Base-by-base conservation (phyloP, 2,797 vertebrate species). In the Urosaurus nigricauda region DNA sequence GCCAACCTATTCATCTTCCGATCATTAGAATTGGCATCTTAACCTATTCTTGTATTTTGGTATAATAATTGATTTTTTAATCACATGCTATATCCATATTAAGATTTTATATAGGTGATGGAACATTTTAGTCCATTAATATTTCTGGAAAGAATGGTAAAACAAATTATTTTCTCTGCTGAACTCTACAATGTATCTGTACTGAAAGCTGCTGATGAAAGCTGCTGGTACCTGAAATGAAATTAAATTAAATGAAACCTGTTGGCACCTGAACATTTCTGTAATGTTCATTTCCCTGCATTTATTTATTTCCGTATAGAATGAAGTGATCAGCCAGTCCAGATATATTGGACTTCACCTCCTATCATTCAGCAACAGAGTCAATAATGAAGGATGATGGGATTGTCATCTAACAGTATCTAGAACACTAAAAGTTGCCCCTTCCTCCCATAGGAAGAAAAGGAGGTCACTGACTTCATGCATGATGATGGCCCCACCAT, bases 1-100 rank as follows among this genome's bases (percentile, higher is more conserved):
- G 43, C 43, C 43, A 43, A 43, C 51, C 51, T 53, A 13, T 8
- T 5, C 3, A 43, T 43, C 43, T 43, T 5, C 43, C 43, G 5
- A 43, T 43, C 5, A 5, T 5, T 5, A 43, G 43, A 43, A 43
- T 43, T 43, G 43, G 43, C 5, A 5, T 43, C 43, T 43, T 43
- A 43, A 43, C 43, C 43, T 43, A 43, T 43, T 5, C 92, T 85
- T 92, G 32, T 68, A 77, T 60, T 35, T 88, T 79, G 26, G 80
- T 94, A 32, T 71, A 56, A 93, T 92, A 90, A 63, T 1, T 90
- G 73, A 83, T 43, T 85, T 75, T 16, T 29, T 60, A 92, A 89
- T 71, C 89, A 92, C 84, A 43, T 88, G 90, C 86, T 89, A 26
- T 0, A 40, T 91, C 87, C 89, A 37, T 71, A n/a, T 90, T 88